Evolutionary conservation across 2,113 vertebrate species (phyloP).

Genomic region (Archocentrus centrarchus): DNA sequence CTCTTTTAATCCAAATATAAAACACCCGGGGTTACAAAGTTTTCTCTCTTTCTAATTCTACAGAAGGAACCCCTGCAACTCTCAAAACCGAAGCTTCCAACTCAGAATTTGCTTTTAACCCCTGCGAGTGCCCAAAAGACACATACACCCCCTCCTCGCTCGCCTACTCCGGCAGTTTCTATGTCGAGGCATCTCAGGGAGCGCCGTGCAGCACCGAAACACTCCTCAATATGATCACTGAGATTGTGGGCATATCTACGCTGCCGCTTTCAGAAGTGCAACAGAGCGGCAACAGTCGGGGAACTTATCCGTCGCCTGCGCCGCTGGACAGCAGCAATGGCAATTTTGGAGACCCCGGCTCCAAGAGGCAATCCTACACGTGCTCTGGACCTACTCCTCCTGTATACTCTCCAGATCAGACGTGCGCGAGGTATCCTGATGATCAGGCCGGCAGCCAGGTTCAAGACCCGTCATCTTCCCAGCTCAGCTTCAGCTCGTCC

Average conservation of each 20-base stretch:
- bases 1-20: conserved; percentile 15
- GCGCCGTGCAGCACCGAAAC: conserved; percentile 93
- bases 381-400: conserved; percentile 64
- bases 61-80: conserved; percentile 87
- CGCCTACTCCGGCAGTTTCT: conserved; percentile 97
- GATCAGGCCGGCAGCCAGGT: conserved; percentile 78
- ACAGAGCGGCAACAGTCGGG: conserved; percentile 78
- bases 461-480: conserved; percentile 74
- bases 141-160: conserved; percentile 87
- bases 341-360: conserved; percentile 81
- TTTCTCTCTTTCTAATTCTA: conserved; percentile 57
- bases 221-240: conserved; percentile 96
- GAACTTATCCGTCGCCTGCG: conserved; percentile 71
- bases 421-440: conserved; percentile 76
- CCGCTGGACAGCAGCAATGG: conserved; percentile 73
- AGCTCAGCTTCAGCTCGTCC: conserved; percentile 80
- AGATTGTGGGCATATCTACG: conserved; percentile 93
- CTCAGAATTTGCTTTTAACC: conserved; percentile 87
- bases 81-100: conserved; percentile 85
- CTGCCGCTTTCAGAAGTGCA: conserved; percentile 86
- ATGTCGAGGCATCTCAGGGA: conserved; percentile 93
- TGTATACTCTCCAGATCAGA: conserved; percentile 80
- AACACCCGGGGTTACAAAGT: conserved; percentile 66
- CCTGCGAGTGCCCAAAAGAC: conserved; percentile 84
- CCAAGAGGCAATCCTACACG: conserved; percentile 78